Percentiles rank a stretch among this genome's conserved stretches.
These are phyloP conservation scores for Tenualosa ilisha DNA, from an alignment of 2,797 vertebrate genomes.

Conservation along the genomic window DNA sequence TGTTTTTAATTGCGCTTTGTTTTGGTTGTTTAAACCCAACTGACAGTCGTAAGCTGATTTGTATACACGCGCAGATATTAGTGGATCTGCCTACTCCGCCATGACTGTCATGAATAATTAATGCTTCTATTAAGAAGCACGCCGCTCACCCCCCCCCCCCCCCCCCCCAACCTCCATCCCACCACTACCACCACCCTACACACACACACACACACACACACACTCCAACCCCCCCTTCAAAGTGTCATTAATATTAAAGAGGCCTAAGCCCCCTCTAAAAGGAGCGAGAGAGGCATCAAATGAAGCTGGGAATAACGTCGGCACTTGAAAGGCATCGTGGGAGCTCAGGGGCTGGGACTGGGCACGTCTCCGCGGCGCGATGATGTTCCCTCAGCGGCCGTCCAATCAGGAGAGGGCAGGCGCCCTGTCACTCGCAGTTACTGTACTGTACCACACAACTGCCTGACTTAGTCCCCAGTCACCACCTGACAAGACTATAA, in stretches of 20 bases:
- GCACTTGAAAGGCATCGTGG: constrained; percentile 60
- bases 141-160: constrained; percentile 58
- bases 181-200: neutral
- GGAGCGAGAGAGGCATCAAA: constrained; percentile 72
- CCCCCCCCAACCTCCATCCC: neutral
- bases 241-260: constrained; percentile 75
- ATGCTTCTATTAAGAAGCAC: constrained; percentile 76
- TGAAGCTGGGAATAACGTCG: constrained; percentile 66
- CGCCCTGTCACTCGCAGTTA: neutral
- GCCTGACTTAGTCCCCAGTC: neutral
- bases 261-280: constrained; percentile 73
- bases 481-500: neutral
- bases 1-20: constrained; percentile 67
- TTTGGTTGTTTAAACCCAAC: constrained; percentile 65
- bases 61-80: constrained; percentile 78
- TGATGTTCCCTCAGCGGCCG: constrained; percentile 34
- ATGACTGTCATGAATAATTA: constrained; percentile 75
- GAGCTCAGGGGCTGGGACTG: constrained; percentile 35
- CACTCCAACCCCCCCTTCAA: constrained; percentile 24
- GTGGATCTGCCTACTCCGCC: constrained; percentile 65
- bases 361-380: neutral
- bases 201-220: neutral
- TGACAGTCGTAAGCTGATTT: constrained; percentile 73
- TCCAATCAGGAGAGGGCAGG: constrained; percentile 23
- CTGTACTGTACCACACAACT: neutral